These are phyloP conservation scores for Papilio demoleus DNA, from an alignment of 2,888 invertebrate genomes.

Conservation along the genomic window DNA sequence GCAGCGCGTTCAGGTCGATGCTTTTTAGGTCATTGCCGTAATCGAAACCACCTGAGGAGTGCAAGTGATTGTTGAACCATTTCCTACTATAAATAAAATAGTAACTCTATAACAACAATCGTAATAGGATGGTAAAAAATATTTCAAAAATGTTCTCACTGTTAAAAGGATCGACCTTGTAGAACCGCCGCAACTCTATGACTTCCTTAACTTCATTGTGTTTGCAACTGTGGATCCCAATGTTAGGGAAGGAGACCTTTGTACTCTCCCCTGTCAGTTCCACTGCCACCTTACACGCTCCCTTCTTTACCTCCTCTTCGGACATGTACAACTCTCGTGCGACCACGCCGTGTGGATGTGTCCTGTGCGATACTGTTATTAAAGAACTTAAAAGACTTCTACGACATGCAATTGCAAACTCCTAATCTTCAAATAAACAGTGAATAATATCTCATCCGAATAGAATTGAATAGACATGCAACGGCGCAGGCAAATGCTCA, in stretches of 20 bases:
- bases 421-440: no score
- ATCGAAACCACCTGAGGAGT: constrained; percentile 90
- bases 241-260: constrained; percentile 93
- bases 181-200: constrained; percentile 89
- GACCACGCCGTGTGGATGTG: constrained; percentile 97
- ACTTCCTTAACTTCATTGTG: constrained; percentile 95
- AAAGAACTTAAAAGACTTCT: background rate
- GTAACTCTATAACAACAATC: no score
- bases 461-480: no score
- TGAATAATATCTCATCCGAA: no score
- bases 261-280: constrained; percentile 89
- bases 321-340: constrained; percentile 93
- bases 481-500: no score
- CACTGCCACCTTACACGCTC: constrained; percentile 94
- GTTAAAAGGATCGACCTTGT: constrained; percentile 96
- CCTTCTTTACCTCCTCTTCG: constrained; percentile 79
- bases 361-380: constrained; percentile 66
- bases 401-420: background rate
- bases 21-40: constrained; percentile 93
- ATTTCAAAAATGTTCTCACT: constrained; percentile 84
- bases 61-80: no score
- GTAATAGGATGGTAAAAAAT: no score
- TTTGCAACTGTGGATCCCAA: constrained; percentile 98
- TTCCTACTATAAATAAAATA: no score
- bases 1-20: constrained; percentile 96